These are phyloP conservation scores for Lipophrys pholis DNA, from an alignment of 2,113 vertebrate species.

Conservation along the genomic window DNA sequence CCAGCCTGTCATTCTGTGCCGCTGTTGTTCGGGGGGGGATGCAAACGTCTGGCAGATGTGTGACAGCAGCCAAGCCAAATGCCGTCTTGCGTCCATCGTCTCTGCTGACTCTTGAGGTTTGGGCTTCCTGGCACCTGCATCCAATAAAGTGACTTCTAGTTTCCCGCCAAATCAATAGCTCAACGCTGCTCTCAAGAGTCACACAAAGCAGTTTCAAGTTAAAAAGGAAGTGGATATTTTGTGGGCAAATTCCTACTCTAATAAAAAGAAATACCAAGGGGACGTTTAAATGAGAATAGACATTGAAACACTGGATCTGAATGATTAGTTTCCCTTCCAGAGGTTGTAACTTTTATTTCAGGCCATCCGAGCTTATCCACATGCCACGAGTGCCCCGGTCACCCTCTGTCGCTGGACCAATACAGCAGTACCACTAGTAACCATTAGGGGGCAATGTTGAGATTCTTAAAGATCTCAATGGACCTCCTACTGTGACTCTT, in stretches of 20 bases:
- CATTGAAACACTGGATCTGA: too few species aligned
- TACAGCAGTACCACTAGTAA: too few species aligned
- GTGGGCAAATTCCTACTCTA: neutral
- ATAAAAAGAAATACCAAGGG: too few species aligned
- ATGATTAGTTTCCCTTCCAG: too few species aligned
- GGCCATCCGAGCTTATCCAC: too few species aligned
- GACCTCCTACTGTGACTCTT: too few species aligned
- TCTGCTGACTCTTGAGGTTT: slow-evolving; percentile 29
- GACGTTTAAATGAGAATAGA: too few species aligned
- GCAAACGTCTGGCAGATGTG: slow-evolving; percentile 64
- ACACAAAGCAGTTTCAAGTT: neutral
- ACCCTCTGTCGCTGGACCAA: too few species aligned
- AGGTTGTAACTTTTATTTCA: too few species aligned
- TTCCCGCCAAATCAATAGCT: slow-evolving; percentile 8
- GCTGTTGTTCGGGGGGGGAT: slow-evolving; percentile 47
- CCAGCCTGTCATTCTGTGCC: slow-evolving; percentile 37
- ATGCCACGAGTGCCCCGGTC: too few species aligned
- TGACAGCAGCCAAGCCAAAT: slow-evolving; percentile 36
- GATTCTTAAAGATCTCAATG: too few species aligned
- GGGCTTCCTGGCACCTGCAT: slow-evolving; percentile 23
- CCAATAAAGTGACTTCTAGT: slow-evolving; percentile 4
- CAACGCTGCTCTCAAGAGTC: neutral
- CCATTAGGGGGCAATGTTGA: too few species aligned
- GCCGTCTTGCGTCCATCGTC: slow-evolving; percentile 28
- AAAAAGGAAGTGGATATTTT: neutral